These are phyloP conservation scores for Copsychus sechellarum DNA, from an alignment of 2,113 vertebrate genomes.

Conservation along the genomic window DNA sequence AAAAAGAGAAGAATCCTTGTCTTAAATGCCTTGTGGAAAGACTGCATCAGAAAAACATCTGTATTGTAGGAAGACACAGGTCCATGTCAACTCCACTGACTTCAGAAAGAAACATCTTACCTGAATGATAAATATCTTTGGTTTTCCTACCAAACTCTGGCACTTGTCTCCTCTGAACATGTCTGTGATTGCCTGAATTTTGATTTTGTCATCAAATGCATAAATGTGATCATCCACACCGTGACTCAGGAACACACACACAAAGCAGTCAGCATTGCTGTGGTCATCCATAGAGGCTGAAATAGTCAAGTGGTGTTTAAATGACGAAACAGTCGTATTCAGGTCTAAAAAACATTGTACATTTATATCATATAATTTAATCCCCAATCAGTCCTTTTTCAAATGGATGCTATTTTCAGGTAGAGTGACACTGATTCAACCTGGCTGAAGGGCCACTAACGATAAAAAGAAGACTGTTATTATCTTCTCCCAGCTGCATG, in stretches of 20 bases:
- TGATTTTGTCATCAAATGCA: slow-evolving; percentile 80
- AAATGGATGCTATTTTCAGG: background rate
- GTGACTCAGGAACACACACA: slow-evolving; percentile 91
- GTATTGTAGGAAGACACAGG: background rate
- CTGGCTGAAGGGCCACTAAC: background rate
- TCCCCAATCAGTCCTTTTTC: background rate
- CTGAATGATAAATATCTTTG: slow-evolving; percentile 97
- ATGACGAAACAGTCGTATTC: background rate
- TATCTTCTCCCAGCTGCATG: background rate
- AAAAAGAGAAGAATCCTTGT: background rate
- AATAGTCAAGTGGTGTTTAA: background rate
- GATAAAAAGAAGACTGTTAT: background rate
- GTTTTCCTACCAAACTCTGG: slow-evolving; percentile 88
- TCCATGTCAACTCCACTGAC: background rate
- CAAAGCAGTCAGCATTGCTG: slow-evolving; percentile 86
- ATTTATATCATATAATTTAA: background rate
- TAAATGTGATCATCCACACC: slow-evolving; percentile 87
- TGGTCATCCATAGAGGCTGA: slow-evolving; percentile 81
- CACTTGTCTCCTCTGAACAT: slow-evolving; percentile 91
- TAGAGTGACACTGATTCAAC: background rate
- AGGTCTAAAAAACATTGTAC: background rate
- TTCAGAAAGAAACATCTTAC: slow-evolving; percentile 69
- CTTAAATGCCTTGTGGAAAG: background rate
- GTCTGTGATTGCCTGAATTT: slow-evolving; percentile 78
- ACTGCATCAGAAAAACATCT: background rate